Evolutionary conservation across 2,888 invertebrate species (phyloP).

Genomic region (Sinotaia quadrata): DNA sequence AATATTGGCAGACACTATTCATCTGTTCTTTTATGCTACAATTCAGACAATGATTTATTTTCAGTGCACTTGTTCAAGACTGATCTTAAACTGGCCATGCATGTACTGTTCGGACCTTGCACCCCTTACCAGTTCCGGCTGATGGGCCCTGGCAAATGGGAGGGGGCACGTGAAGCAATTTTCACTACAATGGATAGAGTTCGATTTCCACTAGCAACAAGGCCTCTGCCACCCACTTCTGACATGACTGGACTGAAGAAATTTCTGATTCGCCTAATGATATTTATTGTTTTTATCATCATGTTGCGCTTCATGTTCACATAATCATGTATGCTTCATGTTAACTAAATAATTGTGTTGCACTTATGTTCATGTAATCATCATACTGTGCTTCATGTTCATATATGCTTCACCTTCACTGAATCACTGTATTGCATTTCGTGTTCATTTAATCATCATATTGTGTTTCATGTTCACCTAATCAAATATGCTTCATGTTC

Average conservation of each 20-base stretch:
- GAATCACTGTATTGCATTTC: too few relatives aligned
- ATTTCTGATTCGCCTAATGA: neutral
- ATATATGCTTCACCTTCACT: too few relatives aligned
- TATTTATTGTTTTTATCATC: neutral
- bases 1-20: too few relatives aligned
- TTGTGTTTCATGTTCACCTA: too few relatives aligned
- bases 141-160: constrained; percentile 72
- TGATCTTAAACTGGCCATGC: constrained; percentile 58
- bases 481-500: too few relatives aligned
- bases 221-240: constrained; percentile 28
- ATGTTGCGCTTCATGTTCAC: neutral
- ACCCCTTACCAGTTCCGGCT: constrained; percentile 72
- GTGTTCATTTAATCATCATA: too few relatives aligned
- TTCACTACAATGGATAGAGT: constrained; percentile 63
- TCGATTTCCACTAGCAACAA: constrained; percentile 43
- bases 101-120: constrained; percentile 64
- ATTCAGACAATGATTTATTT: too few relatives aligned
- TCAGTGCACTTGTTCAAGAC: constrained; percentile 52
- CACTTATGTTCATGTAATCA: too few relatives aligned
- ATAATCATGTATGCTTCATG: neutral
- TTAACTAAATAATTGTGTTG: too few relatives aligned
- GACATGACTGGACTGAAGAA: neutral
- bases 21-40: too few relatives aligned
- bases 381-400: too few relatives aligned
- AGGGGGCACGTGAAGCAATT: constrained; percentile 73